These are phyloP conservation scores for Minunthozetes semirufus DNA, from an alignment of 2,888 invertebrate genomes.

Conservation along the genomic window DNA sequence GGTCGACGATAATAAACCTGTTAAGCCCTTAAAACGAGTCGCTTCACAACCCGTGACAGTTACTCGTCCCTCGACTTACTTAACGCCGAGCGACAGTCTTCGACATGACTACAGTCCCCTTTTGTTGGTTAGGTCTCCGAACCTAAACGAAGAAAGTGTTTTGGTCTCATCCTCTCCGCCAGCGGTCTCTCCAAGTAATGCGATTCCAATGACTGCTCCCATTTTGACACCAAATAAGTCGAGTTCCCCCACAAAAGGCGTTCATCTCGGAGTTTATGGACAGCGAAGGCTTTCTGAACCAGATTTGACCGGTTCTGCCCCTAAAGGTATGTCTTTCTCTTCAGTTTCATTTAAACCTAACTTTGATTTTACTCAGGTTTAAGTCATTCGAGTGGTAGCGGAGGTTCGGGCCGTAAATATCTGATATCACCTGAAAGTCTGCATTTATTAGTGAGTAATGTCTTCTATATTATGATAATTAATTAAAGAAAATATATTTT, in stretches of 20 bases:
- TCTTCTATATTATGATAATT: background rate
- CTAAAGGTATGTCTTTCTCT: slow-evolving; percentile 63
- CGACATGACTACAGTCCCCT: background rate
- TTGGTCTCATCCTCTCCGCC: slow-evolving; percentile 23
- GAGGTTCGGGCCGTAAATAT: slow-evolving; percentile 54
- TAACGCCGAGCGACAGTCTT: background rate
- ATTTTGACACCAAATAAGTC: slow-evolving; percentile 12
- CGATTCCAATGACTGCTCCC: background rate
- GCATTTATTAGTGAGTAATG: slow-evolving; percentile 61
- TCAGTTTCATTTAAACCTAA: no score
- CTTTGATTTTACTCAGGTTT: background rate
- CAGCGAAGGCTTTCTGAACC: slow-evolving; percentile 80
- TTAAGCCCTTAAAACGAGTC: slow-evolving; percentile 38
- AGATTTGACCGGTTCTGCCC: slow-evolving; percentile 82
- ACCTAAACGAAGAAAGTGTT: slow-evolving; percentile 4
- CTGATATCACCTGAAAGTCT: slow-evolving; percentile 52
- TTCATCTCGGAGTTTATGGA: slow-evolving; percentile 48
- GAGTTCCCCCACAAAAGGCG: slow-evolving; percentile 22
- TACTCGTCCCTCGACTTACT: slow-evolving; percentile 1
- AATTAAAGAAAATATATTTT: slow-evolving; percentile 23
- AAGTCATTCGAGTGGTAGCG: slow-evolving; percentile 42
- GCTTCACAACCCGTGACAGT: slow-evolving; percentile 35
- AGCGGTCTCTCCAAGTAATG: background rate
- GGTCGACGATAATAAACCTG: background rate
- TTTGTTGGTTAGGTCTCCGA: slow-evolving; percentile 26